Evolutionary conservation across 30 jellyfish, hydroid and myxozoan genomes (phyloP), one percentile per base, ranked within the genome.

Genomic region (Nemopilema nomurai): DNA sequence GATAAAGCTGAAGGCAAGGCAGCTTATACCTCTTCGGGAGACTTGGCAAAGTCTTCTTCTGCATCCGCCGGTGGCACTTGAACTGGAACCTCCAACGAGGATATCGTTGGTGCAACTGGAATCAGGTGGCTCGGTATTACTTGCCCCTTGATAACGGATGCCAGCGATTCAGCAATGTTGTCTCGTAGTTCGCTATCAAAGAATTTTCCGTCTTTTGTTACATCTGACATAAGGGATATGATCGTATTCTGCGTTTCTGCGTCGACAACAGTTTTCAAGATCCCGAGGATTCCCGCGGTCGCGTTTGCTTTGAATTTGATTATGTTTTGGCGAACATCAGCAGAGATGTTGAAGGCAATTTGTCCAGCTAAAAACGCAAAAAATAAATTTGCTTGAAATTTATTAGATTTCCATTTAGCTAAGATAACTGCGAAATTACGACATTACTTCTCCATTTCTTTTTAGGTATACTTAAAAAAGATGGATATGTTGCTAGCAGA

Each of bases 11-110:
- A 32, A 18, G 22, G 9, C 17, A 0, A 27, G 20, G 8, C 4
- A 4, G 13, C 0, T 52, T 19, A 20, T 78, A 91, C 97, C 96
- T 91, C 96, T 21, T 79, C 87, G 1, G 93, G 88, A 7, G 96
- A 18, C 24, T 85, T 85, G 29, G 84, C 91, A 30, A n/a, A 80
- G 21, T 66, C 90, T 27, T 51, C 87, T 6, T 72, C 81, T 18
- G 21, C 70, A 27, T 71, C 93, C 53, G 18, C 89, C 80, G 72
- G 8, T 13, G 57, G 57, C 6, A 41, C 57, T 41, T 3, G 57
- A 41, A 41, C 57, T 41, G 57, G 57, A 16, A 19, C 90, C n/a
- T 29, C 17, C 81, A 41, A 18, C 0, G 87, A 22, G 24, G 49
- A 19, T 18, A 21, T 53, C 27, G 65, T 17, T 28, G 74, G 32